Conservation (phyloP, 2,113 vertebrate species). For the Spea bombifrons region DNA sequence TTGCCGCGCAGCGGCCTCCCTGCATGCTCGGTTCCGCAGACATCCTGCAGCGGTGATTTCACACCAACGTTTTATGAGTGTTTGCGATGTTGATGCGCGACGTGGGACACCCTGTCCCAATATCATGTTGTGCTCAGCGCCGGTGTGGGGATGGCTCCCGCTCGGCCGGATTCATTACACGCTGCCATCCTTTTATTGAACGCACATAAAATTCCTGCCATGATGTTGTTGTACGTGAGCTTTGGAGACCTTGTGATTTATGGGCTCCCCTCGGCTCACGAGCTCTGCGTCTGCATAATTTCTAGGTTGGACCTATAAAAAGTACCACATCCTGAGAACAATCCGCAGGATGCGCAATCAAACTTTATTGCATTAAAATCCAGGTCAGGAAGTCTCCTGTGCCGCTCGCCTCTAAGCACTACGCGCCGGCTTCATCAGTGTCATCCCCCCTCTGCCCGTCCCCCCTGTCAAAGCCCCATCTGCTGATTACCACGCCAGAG, state of each 20-base stretch:
- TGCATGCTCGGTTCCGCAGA: not conserved
- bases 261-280: constrained; percentile 6
- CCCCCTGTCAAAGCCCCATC: not conserved
- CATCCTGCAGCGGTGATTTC: constrained; percentile 25
- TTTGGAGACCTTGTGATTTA: constrained; percentile 27
- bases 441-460: not conserved
- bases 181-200: constrained; percentile 34
- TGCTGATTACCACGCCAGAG: not conserved
- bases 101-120: constrained; percentile 21
- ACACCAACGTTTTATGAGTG: constrained; percentile 17
- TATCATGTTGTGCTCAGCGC: not conserved
- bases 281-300: constrained; percentile 40
- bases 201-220: constrained; percentile 32
- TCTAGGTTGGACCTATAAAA: constrained; percentile 47
- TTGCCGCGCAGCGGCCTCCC: not conserved
- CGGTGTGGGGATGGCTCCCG: constrained; percentile 5
- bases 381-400: constrained; percentile 44
- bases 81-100: constrained; percentile 24
- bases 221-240: not conserved
- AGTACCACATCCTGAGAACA: not conserved
- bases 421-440: constrained; percentile 16
- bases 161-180: constrained; percentile 31
- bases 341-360: not conserved
- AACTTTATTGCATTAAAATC: constrained; percentile 37
- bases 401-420: constrained; percentile 23